These are phyloP conservation scores for Scaptomyza flava DNA, from an alignment of 2,888 invertebrate genomes.

Conservation along the genomic window DNA sequence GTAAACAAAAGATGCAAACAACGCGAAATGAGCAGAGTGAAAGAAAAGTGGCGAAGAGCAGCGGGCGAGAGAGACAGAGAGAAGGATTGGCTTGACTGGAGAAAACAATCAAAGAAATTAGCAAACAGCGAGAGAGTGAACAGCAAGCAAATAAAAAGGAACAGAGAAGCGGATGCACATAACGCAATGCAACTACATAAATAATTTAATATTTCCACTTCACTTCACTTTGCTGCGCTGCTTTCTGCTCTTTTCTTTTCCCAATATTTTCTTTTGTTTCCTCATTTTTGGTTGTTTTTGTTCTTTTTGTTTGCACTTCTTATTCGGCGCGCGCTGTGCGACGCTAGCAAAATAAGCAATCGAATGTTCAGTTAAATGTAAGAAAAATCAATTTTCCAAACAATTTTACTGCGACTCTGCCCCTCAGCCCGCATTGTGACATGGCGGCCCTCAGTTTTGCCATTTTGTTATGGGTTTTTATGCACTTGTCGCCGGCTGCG, in stretches of 20 bases:
- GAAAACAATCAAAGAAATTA: conserved; percentile 81
- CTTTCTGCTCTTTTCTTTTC: conserved; percentile 20
- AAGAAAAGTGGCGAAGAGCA: conserved; percentile 12
- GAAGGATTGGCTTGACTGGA: conserved; percentile 30
- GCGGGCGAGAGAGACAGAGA: neutral
- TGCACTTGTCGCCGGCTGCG: conserved; percentile 81
- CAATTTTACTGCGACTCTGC: conserved; percentile 70
- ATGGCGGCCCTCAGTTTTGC: conserved; percentile 16
- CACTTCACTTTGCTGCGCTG: conserved; percentile 50
- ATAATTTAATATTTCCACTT: conserved; percentile 82
- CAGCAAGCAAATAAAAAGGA: conserved; percentile 50
- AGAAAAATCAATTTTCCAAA: conserved; percentile 81
- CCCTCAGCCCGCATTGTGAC: conserved; percentile 12
- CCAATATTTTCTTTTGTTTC: conserved; percentile 30
- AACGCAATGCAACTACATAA: conserved; percentile 80
- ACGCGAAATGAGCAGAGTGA: conserved; percentile 23
- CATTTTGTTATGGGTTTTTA: conserved; percentile 68
- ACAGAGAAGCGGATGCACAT: conserved; percentile 56
- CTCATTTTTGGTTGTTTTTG: conserved; percentile 12
- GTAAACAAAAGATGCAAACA: conserved; percentile 68
- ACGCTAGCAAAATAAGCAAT: conserved; percentile 76
- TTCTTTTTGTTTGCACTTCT: conserved; percentile 33
- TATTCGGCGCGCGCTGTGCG: conserved; percentile 30
- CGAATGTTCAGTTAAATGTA: conserved; percentile 81
- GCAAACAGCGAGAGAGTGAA: conserved; percentile 68